Base-by-base conservation (phyloP, 2,888 invertebrate genomes). In the Perizoma affinitatum region DNA sequence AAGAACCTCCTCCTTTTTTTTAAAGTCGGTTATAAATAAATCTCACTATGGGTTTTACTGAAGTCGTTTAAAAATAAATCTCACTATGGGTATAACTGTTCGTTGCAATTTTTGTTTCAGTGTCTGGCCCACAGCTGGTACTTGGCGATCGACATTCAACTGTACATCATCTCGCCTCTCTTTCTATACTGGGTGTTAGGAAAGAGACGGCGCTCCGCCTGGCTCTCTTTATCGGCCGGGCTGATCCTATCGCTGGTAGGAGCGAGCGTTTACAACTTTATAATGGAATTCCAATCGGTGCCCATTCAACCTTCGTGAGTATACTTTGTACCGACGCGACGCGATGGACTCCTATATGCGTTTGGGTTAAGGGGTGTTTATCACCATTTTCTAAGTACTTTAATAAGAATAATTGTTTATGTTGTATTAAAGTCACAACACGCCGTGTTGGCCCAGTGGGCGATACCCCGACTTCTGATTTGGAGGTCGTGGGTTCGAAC, bases 41-140 rank as follows among this genome's bases (percentile, higher is more conserved):
- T 22, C 22, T 22, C 22, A 22, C 22, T 1, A 22, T 2, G 22
- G 22, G 22, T 22, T 22, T 47, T 44, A 40, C 34, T 48, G n/a
- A n/a, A n/a, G n/a, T n/a, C n/a, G n/a, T n/a, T n/a, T n/a, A n/a
- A n/a, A n/a, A 22, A 22, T 22, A 22, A 22, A 22, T 22, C 22
- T 22, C 22, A 22, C 22, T 1, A 22, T 2, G 22, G 22, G 22
- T 22, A 2, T 47, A 40, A 40, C 34, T 48, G n/a, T n/a, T n/a
- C 36, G 6, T 11, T 7, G 42, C 3, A 38, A 34, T 22, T 6
- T 38, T 38, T 33, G 4, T 22, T 62, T 82, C 74, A 89, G 89
- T 88, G 89, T 57, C 63, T 88, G 0, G 57, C 75, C 4, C 85
- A 84, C 61, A 75, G 80, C 0, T 89, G 88, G 89, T 89, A 88